Evolutionary conservation across 1,140 invertebrate genomes (phyloP), one percentile per base, ranked within the genome.

Genomic region (Brachionus asplanchnoidis): DNA sequence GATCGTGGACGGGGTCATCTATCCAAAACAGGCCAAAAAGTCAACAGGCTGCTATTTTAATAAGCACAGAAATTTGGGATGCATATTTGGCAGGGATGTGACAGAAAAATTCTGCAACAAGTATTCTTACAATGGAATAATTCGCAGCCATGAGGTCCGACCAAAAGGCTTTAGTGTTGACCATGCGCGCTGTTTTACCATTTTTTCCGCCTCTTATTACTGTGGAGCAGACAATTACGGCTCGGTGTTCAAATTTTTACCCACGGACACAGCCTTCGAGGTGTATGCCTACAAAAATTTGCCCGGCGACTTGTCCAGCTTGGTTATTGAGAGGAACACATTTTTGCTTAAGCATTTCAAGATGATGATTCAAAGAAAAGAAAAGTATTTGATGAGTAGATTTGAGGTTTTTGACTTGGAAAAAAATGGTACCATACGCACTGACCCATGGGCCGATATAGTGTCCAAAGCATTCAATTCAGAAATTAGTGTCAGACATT

Each of bases 101-200:
- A 82, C 50, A 11, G 79, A 60, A 6, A 60, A 42, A 26, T 82
- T 82, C 44, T 82, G 79, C 32, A 68, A 82, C 40, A 82, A 82
- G 36, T 60, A 42, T 65, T 20, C 14, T 7, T 60, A 23, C 5
- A 68, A 36, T 46, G 36, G 20, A 23, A 32, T 82, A 44, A 46
- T 82, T 65, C 50, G 79, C 2, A 68, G 79, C 20, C 53, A 82
- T 65, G 53, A 82, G 28, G 53, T 82, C 17, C 56, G 53, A 44
- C 26, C 2, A 12, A 68, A 17, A 40, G 79, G 79, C 60, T 44
- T 65, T 28, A 65, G 50, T 20, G 36, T 28, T 36, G 79, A 82
- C 53, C 79, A 82, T 46, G 1, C 53, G 8, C 17, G 53, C 4
- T 82, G 50, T 14, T 68, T 82, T 44, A 82, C 79, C 9, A 17